A percentile compares a stretch with the other conserved stretches of the same genome.
Conservation (phyloP, 2,113 vertebrate genomes). For the Podarcis cretensis region DNA sequence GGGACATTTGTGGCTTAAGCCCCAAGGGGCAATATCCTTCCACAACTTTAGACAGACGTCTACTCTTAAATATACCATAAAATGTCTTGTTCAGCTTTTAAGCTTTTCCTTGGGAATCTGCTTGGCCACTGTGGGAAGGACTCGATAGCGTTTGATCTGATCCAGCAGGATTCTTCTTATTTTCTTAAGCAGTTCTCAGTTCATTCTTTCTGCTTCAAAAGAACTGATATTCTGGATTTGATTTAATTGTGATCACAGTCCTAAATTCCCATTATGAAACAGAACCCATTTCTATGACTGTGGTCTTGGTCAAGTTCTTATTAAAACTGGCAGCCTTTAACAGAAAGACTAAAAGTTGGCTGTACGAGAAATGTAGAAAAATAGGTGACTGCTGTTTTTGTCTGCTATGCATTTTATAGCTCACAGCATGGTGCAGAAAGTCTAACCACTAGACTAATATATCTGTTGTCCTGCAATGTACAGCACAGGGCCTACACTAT, state of each 20-base stretch:
- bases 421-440: conserved; percentile 13
- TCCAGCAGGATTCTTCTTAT: background rate
- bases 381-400: fast-evolving
- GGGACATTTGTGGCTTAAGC: background rate
- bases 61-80: background rate
- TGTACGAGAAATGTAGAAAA: fast-evolving
- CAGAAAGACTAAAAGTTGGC: background rate
- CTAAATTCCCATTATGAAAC: background rate
- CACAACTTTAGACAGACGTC: background rate
- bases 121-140: background rate
- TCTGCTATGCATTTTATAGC: background rate
- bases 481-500: conserved; percentile 7
- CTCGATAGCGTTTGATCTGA: background rate
- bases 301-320: background rate
- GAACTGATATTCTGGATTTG: background rate
- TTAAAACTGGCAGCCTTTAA: background rate
- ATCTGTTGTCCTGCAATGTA: background rate
- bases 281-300: background rate
- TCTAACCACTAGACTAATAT: conserved; percentile 46
- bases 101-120: background rate
- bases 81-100: background rate
- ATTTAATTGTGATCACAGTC: background rate
- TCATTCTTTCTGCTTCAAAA: background rate
- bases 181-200: background rate
- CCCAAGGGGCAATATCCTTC: background rate